Conservation (phyloP, 2,888 invertebrate genomes). For the Apamea anceps region DNA sequence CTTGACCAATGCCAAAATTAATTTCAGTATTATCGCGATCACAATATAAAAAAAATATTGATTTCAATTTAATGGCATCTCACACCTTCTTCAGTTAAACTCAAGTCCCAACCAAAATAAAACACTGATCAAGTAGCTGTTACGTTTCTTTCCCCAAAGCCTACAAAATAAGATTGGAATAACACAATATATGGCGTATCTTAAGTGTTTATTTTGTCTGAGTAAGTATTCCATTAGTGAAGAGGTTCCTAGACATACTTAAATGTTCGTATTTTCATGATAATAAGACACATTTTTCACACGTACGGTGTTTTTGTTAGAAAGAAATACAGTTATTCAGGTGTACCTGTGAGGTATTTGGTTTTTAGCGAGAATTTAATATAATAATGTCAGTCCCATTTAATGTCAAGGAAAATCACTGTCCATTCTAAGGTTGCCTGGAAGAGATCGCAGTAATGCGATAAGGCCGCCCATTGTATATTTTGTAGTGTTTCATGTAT, state of each 20-base stretch:
- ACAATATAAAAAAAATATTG: background rate
- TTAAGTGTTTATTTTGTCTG: constrained; percentile 36
- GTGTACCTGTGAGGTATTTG: background rate
- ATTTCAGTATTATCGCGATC: background rate
- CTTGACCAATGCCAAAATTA: background rate
- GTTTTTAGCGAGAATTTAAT: background rate
- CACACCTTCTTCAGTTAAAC: background rate
- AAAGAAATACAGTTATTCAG: background rate
- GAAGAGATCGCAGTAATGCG: too few relatives aligned
- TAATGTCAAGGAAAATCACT: too few relatives aligned
- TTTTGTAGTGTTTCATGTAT: too few relatives aligned
- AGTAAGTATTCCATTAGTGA: constrained; percentile 28
- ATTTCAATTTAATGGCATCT: background rate
- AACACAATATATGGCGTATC: constrained; percentile 10
- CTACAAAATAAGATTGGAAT: constrained; percentile 27
- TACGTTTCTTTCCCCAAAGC: constrained; percentile 8
- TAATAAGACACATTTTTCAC: constrained; percentile 12
- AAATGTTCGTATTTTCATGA: constrained; percentile 16
- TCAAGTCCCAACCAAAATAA: constrained; percentile 6
- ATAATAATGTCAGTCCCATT: too few relatives aligned
- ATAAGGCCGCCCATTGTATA: too few relatives aligned
- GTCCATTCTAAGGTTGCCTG: too few relatives aligned
- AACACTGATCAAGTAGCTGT: constrained; percentile 6
- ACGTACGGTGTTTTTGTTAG: background rate
- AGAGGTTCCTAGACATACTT: background rate